These are phyloP conservation scores for Amazona guildingii DNA, from an alignment of 2,113 vertebrate species.

Conservation along the genomic window DNA sequence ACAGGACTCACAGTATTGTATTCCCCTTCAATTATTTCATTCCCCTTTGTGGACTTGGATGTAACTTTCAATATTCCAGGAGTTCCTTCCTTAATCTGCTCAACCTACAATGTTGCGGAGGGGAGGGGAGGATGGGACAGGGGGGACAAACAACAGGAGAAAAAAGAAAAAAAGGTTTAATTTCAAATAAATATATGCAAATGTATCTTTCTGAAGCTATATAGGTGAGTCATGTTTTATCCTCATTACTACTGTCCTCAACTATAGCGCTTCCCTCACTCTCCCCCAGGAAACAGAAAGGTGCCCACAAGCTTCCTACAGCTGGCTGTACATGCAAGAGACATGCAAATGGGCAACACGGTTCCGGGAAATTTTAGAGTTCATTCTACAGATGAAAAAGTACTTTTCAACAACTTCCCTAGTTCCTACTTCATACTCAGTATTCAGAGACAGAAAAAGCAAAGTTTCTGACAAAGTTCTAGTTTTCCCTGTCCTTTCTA, in stretches of 20 bases:
- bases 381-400: not conserved
- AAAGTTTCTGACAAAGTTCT: not conserved
- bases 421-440: not conserved
- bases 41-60: conserved; percentile 61
- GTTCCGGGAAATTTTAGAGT: not conserved
- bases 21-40: conserved; percentile 69
- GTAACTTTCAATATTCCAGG: conserved; percentile 77
- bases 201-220: not conserved
- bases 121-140: too few species aligned
- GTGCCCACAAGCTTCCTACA: fast-evolving
- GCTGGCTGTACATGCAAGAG: not conserved
- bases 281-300: not conserved
- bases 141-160: too few species aligned
- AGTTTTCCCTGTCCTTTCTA: not conserved
- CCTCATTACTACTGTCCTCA: not conserved
- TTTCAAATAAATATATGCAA: not conserved
- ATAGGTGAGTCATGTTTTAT: not conserved
- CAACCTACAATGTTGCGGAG: conserved; percentile 65
- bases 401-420: not conserved
- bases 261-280: not conserved
- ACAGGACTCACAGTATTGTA: conserved; percentile 82
- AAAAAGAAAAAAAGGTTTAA: not conserved
- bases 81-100: conserved; percentile 73
- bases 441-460: not conserved
- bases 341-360: not conserved